phyloP scores from a whole-genome alignment of 2,797 vertebrate genomes.

The Leptodactylus fallax region DNA sequence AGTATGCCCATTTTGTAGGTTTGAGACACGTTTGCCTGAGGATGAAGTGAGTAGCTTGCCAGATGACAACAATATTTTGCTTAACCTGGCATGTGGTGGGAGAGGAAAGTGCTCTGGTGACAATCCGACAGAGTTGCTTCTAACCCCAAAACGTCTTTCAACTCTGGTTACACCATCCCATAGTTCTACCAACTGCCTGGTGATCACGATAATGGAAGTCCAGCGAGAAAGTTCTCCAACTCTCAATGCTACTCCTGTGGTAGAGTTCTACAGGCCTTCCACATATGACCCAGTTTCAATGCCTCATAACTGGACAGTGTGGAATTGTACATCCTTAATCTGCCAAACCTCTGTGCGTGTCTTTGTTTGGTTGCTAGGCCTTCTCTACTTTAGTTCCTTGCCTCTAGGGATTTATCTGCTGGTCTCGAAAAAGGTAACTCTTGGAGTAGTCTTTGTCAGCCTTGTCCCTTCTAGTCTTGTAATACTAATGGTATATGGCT shows the following conservation, averaged over 20 bases:
- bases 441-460: constrained; percentile 92
- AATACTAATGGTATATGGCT: constrained; percentile 91
- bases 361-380: constrained; percentile 90
- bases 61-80: constrained; percentile 88
- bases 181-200: constrained; percentile 88
- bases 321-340: constrained; percentile 89
- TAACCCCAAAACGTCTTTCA: constrained; percentile 84
- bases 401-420: constrained; percentile 95
- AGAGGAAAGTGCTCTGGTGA: constrained; percentile 82
- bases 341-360: constrained; percentile 89
- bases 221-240: constrained; percentile 77
- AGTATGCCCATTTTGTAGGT: constrained; percentile 94
- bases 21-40: constrained; percentile 82
- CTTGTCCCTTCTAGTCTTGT: constrained; percentile 92
- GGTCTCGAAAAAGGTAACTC: constrained; percentile 90
- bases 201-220: constrained; percentile 95
- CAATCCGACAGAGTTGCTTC: constrained; percentile 84
- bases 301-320: constrained; percentile 87
- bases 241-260: constrained; percentile 75
- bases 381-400: constrained; percentile 94
- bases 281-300: constrained; percentile 89
- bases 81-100: constrained; percentile 82
- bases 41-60: constrained; percentile 85
- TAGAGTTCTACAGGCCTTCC: constrained; percentile 81
- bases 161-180: constrained; percentile 83